phyloP scores from a whole-genome alignment of 2,797 vertebrate species.

The Naso thynnoides region DNA sequence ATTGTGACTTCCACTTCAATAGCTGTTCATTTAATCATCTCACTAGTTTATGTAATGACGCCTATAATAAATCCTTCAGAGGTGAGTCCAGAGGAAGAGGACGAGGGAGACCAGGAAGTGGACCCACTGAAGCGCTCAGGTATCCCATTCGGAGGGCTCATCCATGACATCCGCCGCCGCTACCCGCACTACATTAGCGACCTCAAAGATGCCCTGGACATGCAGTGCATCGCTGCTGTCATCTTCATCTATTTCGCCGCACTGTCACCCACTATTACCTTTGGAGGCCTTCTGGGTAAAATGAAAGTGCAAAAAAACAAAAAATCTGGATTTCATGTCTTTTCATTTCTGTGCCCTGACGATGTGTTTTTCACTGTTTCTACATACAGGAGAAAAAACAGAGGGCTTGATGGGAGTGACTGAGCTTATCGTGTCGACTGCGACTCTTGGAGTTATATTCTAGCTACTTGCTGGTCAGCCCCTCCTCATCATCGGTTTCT shows the following conservation, averaged over 20 bases:
- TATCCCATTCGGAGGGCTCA: constrained; percentile 93
- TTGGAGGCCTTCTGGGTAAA: constrained; percentile 95
- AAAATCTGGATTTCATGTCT: not conserved
- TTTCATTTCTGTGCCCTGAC: not conserved
- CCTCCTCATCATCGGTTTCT: constrained; percentile 96
- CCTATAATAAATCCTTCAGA: constrained; percentile 61
- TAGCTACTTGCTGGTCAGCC: constrained; percentile 95
- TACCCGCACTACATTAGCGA: constrained; percentile 95
- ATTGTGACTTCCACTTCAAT: not conserved
- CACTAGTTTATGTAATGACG: not conserved
- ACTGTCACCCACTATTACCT: constrained; percentile 96
- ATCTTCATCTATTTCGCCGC: constrained; percentile 99
- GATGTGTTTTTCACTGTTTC: constrained; percentile 11
- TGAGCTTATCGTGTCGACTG: constrained; percentile 96
- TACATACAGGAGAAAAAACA: constrained; percentile 92
- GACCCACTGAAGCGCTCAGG: constrained; percentile 94
- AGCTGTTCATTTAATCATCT: not conserved
- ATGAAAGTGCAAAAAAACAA: not conserved
- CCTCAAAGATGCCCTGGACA: constrained; percentile 92
- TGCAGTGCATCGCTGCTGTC: constrained; percentile 93
- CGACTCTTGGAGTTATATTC: constrained; percentile 93
- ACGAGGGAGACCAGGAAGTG: constrained; percentile 88
- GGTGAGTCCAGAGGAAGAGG: constrained; percentile 85
- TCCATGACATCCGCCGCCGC: constrained; percentile 94
- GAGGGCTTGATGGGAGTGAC: constrained; percentile 97